These are phyloP conservation scores for Erythrocebus patas DNA, from an alignment of 2,113 vertebrate species.

Conservation along the genomic window DNA sequence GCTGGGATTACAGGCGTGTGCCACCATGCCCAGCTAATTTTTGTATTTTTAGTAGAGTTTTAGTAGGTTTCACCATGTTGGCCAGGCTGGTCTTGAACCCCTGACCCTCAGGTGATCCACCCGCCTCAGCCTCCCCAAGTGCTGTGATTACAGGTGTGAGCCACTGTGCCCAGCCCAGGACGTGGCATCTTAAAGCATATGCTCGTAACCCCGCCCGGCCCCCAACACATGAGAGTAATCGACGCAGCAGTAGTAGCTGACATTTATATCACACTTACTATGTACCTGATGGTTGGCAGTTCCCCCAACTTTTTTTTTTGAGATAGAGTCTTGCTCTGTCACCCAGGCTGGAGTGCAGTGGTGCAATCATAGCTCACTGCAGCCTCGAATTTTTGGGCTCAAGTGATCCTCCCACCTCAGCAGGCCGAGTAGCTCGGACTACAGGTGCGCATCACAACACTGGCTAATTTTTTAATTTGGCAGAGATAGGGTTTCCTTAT, in stretches of 20 bases:
- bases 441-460: neutral
- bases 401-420: neutral
- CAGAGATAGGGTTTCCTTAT: neutral
- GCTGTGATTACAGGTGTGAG: neutral
- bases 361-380: neutral
- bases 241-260: fast-evolving
- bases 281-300: fast-evolving
- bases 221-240: fast-evolving
- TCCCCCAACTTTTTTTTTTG: neutral
- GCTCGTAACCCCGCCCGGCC: neutral
- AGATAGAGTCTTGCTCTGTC: no score
- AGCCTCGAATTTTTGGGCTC: neutral
- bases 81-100: neutral
- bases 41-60: neutral
- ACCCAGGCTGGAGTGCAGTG: no score
- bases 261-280: fast-evolving
- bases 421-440: neutral
- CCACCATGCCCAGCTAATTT: neutral
- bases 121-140: neutral
- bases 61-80: neutral
- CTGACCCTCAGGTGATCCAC: neutral
- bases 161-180: neutral
- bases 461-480: neutral
- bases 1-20: neutral
- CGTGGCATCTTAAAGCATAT: neutral